These are phyloP conservation scores for Salvelinus namaycush DNA, from an alignment of 2,113 vertebrate species.

Conservation along the genomic window DNA sequence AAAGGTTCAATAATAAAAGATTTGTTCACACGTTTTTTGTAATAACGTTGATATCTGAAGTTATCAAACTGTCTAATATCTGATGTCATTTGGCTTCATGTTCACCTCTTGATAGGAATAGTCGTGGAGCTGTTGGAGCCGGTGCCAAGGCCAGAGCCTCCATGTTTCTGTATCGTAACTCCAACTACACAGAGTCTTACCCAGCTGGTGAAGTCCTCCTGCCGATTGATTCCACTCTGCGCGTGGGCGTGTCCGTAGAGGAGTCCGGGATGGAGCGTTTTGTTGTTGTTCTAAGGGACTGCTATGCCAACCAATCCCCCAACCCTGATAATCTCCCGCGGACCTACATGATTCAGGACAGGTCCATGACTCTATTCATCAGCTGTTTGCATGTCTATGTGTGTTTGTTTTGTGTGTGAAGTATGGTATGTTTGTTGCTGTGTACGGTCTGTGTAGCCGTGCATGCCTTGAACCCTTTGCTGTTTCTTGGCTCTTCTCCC, in stretches of 20 bases:
- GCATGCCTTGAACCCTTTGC: too few species aligned
- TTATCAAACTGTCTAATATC: too few species aligned
- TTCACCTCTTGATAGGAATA: background rate
- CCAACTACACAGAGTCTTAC: constrained; percentile 46
- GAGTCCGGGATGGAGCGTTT: constrained; percentile 28
- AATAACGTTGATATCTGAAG: too few species aligned
- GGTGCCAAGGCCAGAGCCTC: constrained; percentile 34
- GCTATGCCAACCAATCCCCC: constrained; percentile 49
- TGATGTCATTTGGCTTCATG: too few species aligned
- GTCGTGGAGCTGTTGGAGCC: constrained; percentile 11
- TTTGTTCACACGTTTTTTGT: too few species aligned
- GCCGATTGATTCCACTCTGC: constrained; percentile 50
- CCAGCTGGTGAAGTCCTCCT: constrained; percentile 35
- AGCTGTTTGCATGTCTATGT: too few species aligned
- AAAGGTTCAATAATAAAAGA: too few species aligned
- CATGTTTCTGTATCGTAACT: constrained; percentile 57
- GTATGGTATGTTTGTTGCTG: too few species aligned
- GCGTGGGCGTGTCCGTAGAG: constrained; percentile 44
- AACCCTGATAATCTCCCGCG: constrained; percentile 12
- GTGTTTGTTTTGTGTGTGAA: too few species aligned
- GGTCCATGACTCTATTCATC: constrained; percentile 6
- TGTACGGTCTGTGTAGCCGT: too few species aligned
- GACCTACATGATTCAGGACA: constrained; percentile 59
- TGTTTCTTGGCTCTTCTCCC: too few species aligned
- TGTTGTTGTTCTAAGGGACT: constrained; percentile 60